A percentile compares a stretch with the other conserved stretches of the same genome.
These are phyloP conservation scores for Leptarthrus brevirostris DNA, from an alignment of 2,888 invertebrate species.

Conservation along the genomic window DNA sequence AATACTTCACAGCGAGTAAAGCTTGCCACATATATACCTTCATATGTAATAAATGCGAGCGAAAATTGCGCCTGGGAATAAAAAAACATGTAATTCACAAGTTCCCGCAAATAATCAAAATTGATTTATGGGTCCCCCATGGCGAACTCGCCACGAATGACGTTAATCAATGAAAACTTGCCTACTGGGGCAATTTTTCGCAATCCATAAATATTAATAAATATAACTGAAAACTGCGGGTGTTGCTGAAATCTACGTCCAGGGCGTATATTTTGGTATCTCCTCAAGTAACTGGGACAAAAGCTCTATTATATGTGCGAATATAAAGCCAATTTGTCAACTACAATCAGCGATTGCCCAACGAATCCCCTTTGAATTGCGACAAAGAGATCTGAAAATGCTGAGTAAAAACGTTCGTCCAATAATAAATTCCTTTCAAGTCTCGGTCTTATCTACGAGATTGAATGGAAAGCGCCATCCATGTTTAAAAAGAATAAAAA, in stretches of 20 bases:
- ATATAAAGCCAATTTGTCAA: constrained; percentile 24
- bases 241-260: no score
- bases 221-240: constrained; percentile 6
- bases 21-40: no score
- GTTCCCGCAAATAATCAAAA: constrained; percentile 16
- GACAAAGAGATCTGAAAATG: constrained; percentile 15
- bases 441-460: constrained; percentile 27
- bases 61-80: no score
- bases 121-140: constrained; percentile 10
- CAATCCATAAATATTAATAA: constrained; percentile 35
- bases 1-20: no score
- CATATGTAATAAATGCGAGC: no score
- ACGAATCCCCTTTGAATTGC: no score
- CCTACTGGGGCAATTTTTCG: not conserved
- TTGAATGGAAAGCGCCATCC: constrained; percentile 21
- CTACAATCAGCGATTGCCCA: no score
- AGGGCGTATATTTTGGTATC: not conserved
- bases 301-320: constrained; percentile 2
- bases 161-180: not conserved
- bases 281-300: not conserved
- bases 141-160: not conserved
- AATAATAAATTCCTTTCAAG: constrained; percentile 42
- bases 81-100: no score
- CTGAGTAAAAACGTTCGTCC: constrained; percentile 8
- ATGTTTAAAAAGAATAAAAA: constrained; percentile 11